Percentiles rank a stretch among this genome's conserved stretches.
phyloP scores from a whole-genome alignment of 2,113 vertebrate genomes.

The Argyrosomus japonicus region DNA sequence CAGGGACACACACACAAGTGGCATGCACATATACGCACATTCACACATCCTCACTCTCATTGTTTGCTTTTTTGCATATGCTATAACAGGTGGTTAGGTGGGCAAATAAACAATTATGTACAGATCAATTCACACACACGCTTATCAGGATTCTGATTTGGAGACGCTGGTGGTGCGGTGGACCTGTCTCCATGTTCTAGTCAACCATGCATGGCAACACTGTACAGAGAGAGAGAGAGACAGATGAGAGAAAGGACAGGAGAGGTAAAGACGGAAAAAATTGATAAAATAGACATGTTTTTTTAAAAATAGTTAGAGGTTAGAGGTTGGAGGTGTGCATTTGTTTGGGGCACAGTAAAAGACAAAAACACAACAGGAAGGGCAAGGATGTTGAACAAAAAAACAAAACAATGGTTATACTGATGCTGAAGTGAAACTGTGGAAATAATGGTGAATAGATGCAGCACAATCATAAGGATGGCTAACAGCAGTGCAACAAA shows the following conservation, averaged over 20 bases:
- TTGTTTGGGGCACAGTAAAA: background rate
- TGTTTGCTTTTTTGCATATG: conserved; percentile 37
- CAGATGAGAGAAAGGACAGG: conserved; percentile 7
- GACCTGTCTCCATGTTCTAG: conserved; percentile 46
- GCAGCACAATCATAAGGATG: conserved; percentile 3
- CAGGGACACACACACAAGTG: background rate
- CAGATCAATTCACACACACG: conserved; percentile 29
- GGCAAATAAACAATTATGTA: conserved; percentile 35
- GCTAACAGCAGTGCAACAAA: conserved; percentile 11
- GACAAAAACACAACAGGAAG: background rate
- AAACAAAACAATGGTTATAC: conserved; percentile 5
- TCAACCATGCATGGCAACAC: conserved; percentile 51
- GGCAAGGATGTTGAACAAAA: background rate
- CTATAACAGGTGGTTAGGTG: conserved; percentile 3
- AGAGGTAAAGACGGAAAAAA: background rate
- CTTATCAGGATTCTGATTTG: conserved; percentile 48
- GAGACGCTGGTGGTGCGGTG: conserved; percentile 24
- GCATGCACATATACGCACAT: background rate
- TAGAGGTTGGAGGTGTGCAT: background rate
- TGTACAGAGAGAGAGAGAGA: background rate
- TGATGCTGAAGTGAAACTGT: conserved; percentile 24
- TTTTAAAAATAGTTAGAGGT: background rate
- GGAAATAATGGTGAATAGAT: conserved; percentile 11
- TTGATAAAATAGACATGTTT: background rate
- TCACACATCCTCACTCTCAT: background rate